These are phyloP conservation scores for Actinernus sp. DNA, from an alignment of 92 coral and sea anemone species.

Conservation along the genomic window DNA sequence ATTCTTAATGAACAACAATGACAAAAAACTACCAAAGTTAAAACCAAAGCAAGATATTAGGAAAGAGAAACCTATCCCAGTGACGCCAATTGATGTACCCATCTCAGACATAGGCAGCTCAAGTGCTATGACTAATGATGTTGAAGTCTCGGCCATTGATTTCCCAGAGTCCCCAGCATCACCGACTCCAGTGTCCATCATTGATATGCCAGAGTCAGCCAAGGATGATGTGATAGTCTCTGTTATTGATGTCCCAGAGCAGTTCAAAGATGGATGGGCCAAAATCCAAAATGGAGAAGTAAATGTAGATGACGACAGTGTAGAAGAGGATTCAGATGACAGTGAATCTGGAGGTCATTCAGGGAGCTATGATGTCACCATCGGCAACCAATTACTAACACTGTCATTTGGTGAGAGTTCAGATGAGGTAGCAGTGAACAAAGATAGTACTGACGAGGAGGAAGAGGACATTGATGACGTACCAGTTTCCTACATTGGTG, in stretches of 20 bases:
- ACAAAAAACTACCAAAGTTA: background rate
- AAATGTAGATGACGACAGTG: constrained; percentile 27
- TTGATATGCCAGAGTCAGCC: constrained; percentile 73
- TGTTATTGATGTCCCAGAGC: constrained; percentile 79
- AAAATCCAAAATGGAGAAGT: constrained; percentile 5
- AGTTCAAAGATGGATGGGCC: constrained; percentile 4
- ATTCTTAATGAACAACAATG: background rate
- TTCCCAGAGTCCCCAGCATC: constrained; percentile 59
- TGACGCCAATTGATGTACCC: background rate
- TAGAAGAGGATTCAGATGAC: constrained; percentile 59
- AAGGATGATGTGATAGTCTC: constrained; percentile 69
- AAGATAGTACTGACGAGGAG: constrained; percentile 20
- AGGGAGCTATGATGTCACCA: constrained; percentile 84
- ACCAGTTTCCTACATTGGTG: constrained; percentile 63
- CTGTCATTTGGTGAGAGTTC: constrained; percentile 19
- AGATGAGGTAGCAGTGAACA: constrained; percentile 15
- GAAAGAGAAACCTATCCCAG: constrained; percentile 1
- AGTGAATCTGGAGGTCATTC: constrained; percentile 62
- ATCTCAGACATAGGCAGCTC: constrained; percentile 4
- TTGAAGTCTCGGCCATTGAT: constrained; percentile 88
- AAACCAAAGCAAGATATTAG: background rate
- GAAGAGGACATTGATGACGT: constrained; percentile 65
- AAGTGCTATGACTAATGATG: constrained; percentile 59
- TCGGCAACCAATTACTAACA: constrained; percentile 33
- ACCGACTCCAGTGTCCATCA: constrained; percentile 76